Percentiles rank a stretch among this genome's conserved stretches.
Conservation (phyloP, 2,888 invertebrate species). For the Cataglyphis livida region DNA sequence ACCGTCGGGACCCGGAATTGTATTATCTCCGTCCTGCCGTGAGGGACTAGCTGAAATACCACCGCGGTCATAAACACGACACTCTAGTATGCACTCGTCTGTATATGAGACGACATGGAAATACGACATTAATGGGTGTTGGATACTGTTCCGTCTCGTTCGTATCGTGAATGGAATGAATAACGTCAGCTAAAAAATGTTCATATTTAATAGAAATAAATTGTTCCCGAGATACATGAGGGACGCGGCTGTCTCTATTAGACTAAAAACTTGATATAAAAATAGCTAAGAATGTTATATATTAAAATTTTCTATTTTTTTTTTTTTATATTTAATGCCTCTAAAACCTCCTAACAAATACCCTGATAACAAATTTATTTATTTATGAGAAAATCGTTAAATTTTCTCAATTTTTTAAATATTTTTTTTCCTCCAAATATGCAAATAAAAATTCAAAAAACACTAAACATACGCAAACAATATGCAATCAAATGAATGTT, state of each 20-base stretch:
- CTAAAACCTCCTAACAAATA: too few species aligned
- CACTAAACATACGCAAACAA: not conserved
- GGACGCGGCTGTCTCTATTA: not conserved
- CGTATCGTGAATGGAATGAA: conserved; percentile 19
- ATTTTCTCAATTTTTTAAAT: not conserved
- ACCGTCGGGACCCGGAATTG: conserved; percentile 75
- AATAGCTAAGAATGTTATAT: not conserved
- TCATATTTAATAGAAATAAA: conserved; percentile 46
- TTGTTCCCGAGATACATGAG: not conserved
- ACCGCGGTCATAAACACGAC: conserved; percentile 71
- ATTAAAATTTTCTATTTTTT: not conserved
- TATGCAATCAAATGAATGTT: too few species aligned
- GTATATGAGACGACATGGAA: conserved; percentile 51
- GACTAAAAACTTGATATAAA: conserved; percentile 4
- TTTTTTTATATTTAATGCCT: too few species aligned
- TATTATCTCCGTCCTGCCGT: conserved; percentile 76
- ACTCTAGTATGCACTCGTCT: conserved; percentile 12
- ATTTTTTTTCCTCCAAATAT: not conserved
- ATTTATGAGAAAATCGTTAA: not conserved
- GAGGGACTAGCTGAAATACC: conserved; percentile 79
- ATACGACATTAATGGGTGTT: conserved; percentile 62
- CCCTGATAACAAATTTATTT: not conserved
- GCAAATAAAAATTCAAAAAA: not conserved
- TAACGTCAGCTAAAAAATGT: conserved; percentile 23
- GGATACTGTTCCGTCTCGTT: too few species aligned